These are phyloP conservation scores for Melangyna quadrimaculata DNA, from an alignment of 2,888 invertebrate species.

Conservation along the genomic window DNA sequence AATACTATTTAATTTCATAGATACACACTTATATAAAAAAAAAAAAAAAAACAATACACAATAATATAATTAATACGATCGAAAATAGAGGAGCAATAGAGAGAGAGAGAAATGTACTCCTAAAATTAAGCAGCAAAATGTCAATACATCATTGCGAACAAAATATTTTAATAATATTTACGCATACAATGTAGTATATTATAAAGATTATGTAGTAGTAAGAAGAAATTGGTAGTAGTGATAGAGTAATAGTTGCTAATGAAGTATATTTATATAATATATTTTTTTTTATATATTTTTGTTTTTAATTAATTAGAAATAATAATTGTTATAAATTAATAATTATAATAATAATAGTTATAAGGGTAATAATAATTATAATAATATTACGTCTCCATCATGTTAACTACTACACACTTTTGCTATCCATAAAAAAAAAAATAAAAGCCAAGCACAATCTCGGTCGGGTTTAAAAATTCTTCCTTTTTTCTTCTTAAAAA, in stretches of 20 bases:
- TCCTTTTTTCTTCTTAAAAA: constrained; percentile 23
- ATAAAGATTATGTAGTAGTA: constrained; percentile 14
- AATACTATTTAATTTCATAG: constrained; percentile 7
- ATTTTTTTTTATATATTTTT: not conserved
- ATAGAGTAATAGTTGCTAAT: constrained; percentile 62
- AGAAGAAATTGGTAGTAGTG: constrained; percentile 39
- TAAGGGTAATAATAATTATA: constrained; percentile 44
- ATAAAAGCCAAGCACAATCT: constrained; percentile 49
- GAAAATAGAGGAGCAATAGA: not conserved
- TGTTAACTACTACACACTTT: constrained; percentile 62
- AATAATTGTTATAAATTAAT: constrained; percentile 67
- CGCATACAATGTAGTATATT: constrained; percentile 8
- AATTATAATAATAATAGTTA: constrained; percentile 55
- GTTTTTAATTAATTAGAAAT: constrained; percentile 34
- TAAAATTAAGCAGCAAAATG: constrained; percentile 35
- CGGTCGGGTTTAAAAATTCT: constrained; percentile 14
- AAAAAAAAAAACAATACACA: constrained; percentile 23
- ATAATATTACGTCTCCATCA: constrained; percentile 43
- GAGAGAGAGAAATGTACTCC: constrained; percentile 11
- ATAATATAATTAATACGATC: not conserved
- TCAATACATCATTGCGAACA: constrained; percentile 5
- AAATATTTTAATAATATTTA: constrained; percentile 38
- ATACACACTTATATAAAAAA: constrained; percentile 11
- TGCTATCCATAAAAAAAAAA: constrained; percentile 23
- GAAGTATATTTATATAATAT: constrained; percentile 32